These are phyloP conservation scores for Neotragus moschatus DNA, from an alignment of 2,113 vertebrate genomes.

Conservation along the genomic window DNA sequence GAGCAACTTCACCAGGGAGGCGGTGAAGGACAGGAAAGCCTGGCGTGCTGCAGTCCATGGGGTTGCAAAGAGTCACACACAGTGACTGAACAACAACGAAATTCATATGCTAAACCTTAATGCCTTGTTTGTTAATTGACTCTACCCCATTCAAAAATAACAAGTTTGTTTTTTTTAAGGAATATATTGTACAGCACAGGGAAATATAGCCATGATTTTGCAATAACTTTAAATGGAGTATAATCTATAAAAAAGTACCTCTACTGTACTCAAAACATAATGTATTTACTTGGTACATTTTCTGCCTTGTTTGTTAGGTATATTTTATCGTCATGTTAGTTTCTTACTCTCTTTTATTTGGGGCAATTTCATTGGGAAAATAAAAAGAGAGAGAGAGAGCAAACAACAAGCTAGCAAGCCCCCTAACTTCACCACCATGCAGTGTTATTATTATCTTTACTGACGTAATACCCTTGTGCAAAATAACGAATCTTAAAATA, in stretches of 20 bases:
- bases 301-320: background rate
- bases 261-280: background rate
- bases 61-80: background rate
- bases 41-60: background rate
- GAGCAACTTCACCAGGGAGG: background rate
- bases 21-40: background rate
- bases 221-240: background rate
- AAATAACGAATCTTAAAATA: background rate
- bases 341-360: constrained; percentile 23
- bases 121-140: background rate
- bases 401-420: background rate
- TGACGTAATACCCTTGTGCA: background rate
- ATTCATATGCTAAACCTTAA: background rate
- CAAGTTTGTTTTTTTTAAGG: background rate
- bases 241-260: background rate
- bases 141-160: background rate
- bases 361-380: background rate
- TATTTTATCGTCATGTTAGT: background rate
- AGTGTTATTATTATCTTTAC: background rate
- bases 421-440: background rate
- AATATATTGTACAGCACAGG: background rate
- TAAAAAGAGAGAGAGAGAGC: background rate
- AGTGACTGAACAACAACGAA: background rate
- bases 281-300: background rate
- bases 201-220: background rate